Evolutionary conservation across 2,797 vertebrate species (phyloP), one percentile per base, ranked within the genome.

Genomic region (Zenarchopterus dispar): DNA sequence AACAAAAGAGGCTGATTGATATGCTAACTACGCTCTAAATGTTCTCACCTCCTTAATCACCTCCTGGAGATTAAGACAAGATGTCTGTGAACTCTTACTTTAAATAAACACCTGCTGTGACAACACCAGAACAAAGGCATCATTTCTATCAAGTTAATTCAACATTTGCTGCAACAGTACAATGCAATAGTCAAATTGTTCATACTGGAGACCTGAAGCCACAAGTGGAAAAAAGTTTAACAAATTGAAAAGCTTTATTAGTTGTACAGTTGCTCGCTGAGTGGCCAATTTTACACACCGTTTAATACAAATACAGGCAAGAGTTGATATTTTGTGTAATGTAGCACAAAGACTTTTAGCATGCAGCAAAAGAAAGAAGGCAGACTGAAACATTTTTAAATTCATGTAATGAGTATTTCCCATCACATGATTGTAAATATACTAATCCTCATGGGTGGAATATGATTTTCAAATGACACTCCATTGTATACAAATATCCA

Each of bases 11-110:
- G 45, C 39, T 16, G 11, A 52, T 70, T 53, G 77, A 64, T 28
- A 77, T 67, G 48, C 56, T 80, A 82, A 88, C 85, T 83, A 73
- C 43, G 70, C 43, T 61, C 2, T 24, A 56, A 70, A 80, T 62
- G 71, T 76, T 36, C 77, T 70, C 49, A 52, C 22, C 36, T 63
- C 31, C 51, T 78, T 71, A 62, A 64, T 69, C 36, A 59, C 17
- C 36, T 48, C 23, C 33, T 33, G 23, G 52, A 31, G 45, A 83
- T 58, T 65, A 70, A 58, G 46, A 72, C 17, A 39, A 47, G 41
- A 70, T 54, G 17, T 57, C 66, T 39, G 33, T 17, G n/a, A 26
- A 71, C 68, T 56, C 70, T 19, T 26, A 76, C 28, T 28, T 28
- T 62, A 51, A 80, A 82, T 69, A 71, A 80, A 49, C 39, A 58